Conservation (phyloP, 2,113 vertebrate species). For the Brienomyrus longianalis region DNA sequence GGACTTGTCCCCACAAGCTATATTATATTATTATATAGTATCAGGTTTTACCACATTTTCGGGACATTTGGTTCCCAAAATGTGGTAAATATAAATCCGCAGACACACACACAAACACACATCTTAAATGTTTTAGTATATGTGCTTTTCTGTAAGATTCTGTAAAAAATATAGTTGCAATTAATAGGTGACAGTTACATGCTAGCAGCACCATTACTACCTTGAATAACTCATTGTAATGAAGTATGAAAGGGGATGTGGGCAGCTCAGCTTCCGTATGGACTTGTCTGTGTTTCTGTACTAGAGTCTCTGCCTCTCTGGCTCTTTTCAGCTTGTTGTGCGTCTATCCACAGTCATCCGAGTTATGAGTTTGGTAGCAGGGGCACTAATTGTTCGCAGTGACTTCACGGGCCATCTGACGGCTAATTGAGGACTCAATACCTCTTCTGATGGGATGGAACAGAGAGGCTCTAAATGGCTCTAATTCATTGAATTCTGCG, state of each 20-base stretch:
- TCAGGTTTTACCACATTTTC: neutral
- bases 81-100: too few relatives aligned
- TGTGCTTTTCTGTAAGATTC: neutral
- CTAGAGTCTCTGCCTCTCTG: neutral
- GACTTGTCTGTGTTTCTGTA: neutral
- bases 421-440: neutral
- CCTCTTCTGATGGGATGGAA: neutral
- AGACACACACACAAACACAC: neutral
- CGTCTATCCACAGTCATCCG: neutral
- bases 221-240: neutral
- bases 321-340: neutral
- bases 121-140: neutral
- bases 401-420: neutral
- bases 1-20: neutral
- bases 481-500: neutral
- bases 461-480: neutral
- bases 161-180: neutral
- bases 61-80: neutral
- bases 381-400: neutral
- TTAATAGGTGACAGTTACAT: neutral
- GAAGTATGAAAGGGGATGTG: neutral
- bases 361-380: neutral
- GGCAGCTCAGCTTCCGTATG: neutral
- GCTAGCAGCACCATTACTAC: neutral
- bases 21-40: neutral